Evolutionary conservation across 2,888 invertebrate species (phyloP), one percentile per base, ranked within the genome.

Genomic region (Hyppa rectilinea): DNA sequence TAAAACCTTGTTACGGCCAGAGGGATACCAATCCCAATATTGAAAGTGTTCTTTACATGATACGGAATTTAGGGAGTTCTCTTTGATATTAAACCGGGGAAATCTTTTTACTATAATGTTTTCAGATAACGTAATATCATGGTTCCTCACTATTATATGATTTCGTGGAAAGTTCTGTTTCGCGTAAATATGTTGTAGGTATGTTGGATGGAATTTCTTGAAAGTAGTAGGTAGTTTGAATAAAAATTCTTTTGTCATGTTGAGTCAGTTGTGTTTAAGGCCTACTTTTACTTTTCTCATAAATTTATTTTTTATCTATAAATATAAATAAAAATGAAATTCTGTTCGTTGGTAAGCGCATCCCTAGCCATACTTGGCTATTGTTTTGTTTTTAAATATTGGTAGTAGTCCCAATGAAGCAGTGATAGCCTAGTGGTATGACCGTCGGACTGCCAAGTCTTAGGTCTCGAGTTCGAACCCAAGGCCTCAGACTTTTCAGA

Each of bases 1-100:
- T 96, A 96, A 96, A 96, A 96, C 95, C 95, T 95, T 96, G 95
- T 96, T 96, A 96, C 95, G 94, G 95, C 92, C 95, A 96, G 95
- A 95, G 95, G 95, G 95, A 95, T 95, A 95, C 95, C 95, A 95
- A 93, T 94, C 93, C 93, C 94, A 94, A 95, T 96, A 96, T 95
- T 95, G 95, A 94, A 95, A 95, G 95, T 95, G 95, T 95, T 94
- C 95, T 93, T 95, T 95, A 95, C 95, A 96, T 96, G 95, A 95
- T 95, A 96, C 92, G 94, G 95, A 95, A 94, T 95, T 96, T 95
- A 94, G 92, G 93, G 94, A 94, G 93, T 94, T 93, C 94, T 92
- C 91, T 93, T 89, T 92, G 90, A 95, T 95, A 95, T 96, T 95
- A 95, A 95, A 96, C 94, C 93, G 90, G 89, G 91, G 88, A 90